Evolutionary conservation across 2,797 vertebrate species (phyloP).

Genomic region (Oryzias dopingdopingensis): DNA sequence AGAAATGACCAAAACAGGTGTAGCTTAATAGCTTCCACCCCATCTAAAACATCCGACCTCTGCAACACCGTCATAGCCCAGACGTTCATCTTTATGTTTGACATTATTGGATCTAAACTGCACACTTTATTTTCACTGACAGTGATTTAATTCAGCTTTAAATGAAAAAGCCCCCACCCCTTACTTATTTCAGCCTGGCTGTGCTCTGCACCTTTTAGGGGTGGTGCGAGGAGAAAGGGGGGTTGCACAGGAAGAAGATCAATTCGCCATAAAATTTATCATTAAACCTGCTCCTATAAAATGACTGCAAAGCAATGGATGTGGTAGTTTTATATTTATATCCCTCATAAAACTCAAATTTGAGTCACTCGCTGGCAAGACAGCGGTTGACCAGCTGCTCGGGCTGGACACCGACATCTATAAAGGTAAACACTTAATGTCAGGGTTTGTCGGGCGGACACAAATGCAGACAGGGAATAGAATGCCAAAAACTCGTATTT

Average conservation of each 20-base stretch:
- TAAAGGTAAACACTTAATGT: too few relatives aligned
- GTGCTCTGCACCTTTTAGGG: slow-evolving; percentile 54
- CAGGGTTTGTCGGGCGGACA: too few relatives aligned
- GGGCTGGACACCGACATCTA: slow-evolving; percentile 22
- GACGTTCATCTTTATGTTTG: slow-evolving; percentile 69
- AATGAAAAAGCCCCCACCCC: slow-evolving; percentile 52
- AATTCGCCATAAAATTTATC: slow-evolving; percentile 73
- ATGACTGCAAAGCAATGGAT: slow-evolving; percentile 45
- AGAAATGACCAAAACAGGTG: slow-evolving; percentile 69
- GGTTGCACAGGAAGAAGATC: slow-evolving; percentile 53
- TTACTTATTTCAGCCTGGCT: slow-evolving; percentile 43
- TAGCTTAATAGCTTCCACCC: slow-evolving; percentile 61
- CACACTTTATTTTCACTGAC: slow-evolving; percentile 66
- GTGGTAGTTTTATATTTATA: slow-evolving; percentile 62
- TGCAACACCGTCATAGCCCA: slow-evolving; percentile 41
- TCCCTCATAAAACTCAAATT: slow-evolving; percentile 72
- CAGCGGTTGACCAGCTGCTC: slow-evolving; percentile 53
- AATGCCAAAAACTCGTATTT: too few relatives aligned
- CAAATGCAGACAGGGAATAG: too few relatives aligned
- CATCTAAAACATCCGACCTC: slow-evolving; percentile 51
- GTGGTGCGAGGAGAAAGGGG: slow-evolving; percentile 18
- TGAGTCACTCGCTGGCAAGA: slow-evolving; percentile 66
- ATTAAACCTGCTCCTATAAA: slow-evolving; percentile 68
- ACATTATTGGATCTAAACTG: slow-evolving; percentile 67
- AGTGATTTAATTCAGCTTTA: slow-evolving; percentile 75